Evolutionary conservation across 2,113 vertebrate genomes (phyloP).

Genomic region (Seriola dumerili): DNA sequence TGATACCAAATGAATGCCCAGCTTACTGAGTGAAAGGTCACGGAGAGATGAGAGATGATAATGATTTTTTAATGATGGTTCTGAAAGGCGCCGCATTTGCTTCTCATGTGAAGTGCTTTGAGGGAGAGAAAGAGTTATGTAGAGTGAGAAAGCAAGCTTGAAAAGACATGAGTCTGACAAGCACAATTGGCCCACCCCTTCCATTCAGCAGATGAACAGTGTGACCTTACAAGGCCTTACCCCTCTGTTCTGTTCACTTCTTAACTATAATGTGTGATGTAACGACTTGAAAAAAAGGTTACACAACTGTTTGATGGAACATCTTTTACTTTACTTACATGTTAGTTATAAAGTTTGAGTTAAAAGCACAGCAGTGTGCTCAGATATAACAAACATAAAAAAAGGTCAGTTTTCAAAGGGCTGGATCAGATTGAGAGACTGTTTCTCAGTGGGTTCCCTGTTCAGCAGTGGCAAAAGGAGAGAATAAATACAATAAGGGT

Average conservation of each 20-base stretch:
- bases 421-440: constrained; percentile 20
- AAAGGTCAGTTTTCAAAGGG: constrained; percentile 47
- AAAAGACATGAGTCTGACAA: constrained; percentile 30
- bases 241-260: constrained; percentile 7
- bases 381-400: constrained; percentile 22
- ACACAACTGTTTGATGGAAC: constrained; percentile 26
- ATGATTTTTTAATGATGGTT: constrained; percentile 68
- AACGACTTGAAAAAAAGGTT: neutral
- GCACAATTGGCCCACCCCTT: neutral
- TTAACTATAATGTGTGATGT: constrained; percentile 8
- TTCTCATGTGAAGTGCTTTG: constrained; percentile 41
- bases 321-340: constrained; percentile 9
- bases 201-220: constrained; percentile 22
- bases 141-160: neutral
- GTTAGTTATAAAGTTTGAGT: constrained; percentile 21
- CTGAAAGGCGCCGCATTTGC: constrained; percentile 47
- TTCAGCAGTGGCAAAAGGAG: neutral
- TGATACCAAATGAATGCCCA: constrained; percentile 28
- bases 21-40: constrained; percentile 61
- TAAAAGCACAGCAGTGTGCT: constrained; percentile 34
- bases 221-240: constrained; percentile 6
- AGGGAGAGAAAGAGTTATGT: constrained; percentile 13
- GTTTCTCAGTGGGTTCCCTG: constrained; percentile 38
- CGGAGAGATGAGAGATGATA: constrained; percentile 63
- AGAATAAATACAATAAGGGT: constrained; percentile 1